Evolutionary conservation across 2,888 invertebrate genomes (phyloP), one percentile per base, ranked within the genome.

Genomic region (Cetonia aurata): DNA sequence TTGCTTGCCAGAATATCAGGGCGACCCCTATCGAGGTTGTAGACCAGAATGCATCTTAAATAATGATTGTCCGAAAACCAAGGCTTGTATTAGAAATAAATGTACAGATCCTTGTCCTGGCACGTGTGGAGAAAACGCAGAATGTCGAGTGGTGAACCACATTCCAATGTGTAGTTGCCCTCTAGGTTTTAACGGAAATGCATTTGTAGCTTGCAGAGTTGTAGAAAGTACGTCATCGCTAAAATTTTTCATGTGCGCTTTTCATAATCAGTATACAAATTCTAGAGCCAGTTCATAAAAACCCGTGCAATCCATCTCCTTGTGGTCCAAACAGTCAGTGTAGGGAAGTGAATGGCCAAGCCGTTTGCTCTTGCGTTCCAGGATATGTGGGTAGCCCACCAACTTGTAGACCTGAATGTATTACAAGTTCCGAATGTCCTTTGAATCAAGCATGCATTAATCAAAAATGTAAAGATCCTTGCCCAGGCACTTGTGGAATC

Each of bases 21-120:
- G 94, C 50, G 92, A 94, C 85, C 93, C 94, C 15, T 92, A 91
- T 79, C 82, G 87, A 37, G 91, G 91, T 15, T 94, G 94, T 79
- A 89, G 92, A 74, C 94, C 94, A 0, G 94, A 94, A 86, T 95
- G 95, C 81, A 87, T 93, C 12, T 87, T 91, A 12, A 94, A 91
- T 81, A 89, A 89, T 62, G 94, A 94, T 75, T 94, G 94, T 82
- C 81, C 89, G 0, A 79, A 86, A 71, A 86, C 91, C 77, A 90
- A 86, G 79, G 91, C 94, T 65, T 96, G 95, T 80, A 87, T 91
- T 46, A 87, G 88, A 77, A 91, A 90, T 79, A 93, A 92, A 84
- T 94, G 94, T 79, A 81, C 86, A 6, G 90, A 94, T 81, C 93
- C 94, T 13, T 94, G 93, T 78, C 88, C 88, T 31, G 91, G 91